Conservation (phyloP, 2,888 invertebrate genomes). For the Heliconius cydno region DNA sequence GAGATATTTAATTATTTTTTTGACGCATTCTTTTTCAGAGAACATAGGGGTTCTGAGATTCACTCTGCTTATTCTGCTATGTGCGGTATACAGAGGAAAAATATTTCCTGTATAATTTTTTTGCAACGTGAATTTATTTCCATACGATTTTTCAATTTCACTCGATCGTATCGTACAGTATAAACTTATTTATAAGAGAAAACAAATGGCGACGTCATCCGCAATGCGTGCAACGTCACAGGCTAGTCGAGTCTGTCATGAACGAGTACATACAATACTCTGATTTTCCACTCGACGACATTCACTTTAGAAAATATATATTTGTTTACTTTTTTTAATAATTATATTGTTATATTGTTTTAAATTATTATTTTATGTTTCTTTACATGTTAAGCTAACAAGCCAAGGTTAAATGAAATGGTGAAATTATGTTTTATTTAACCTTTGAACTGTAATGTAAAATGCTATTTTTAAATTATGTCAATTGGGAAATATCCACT, state of each 20-base stretch:
- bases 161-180: conserved; percentile 41
- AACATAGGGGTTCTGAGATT: too few relatives aligned
- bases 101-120: too few relatives aligned
- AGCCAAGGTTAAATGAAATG: not conserved
- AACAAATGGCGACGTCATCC: conserved; percentile 63
- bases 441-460: too few relatives aligned
- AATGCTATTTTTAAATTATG: too few relatives aligned
- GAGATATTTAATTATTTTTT: too few relatives aligned
- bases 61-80: too few relatives aligned
- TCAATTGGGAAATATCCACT: too few relatives aligned
- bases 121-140: not conserved
- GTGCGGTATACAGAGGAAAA: too few relatives aligned
- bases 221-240: conserved; percentile 62
- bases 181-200: conserved; percentile 46
- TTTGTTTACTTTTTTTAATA: not conserved
- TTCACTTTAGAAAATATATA: conserved; percentile 35
- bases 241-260: conserved; percentile 53
- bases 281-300: conserved; percentile 48
- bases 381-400: not conserved
- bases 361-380: not conserved
- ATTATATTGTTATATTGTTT: not conserved
- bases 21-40: too few relatives aligned
- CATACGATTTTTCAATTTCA: not conserved
- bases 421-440: too few relatives aligned
- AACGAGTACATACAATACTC: conserved; percentile 39